phyloP scores from a whole-genome alignment of 1,140 invertebrate genomes.

The Acyrthosiphon pisum region DNA sequence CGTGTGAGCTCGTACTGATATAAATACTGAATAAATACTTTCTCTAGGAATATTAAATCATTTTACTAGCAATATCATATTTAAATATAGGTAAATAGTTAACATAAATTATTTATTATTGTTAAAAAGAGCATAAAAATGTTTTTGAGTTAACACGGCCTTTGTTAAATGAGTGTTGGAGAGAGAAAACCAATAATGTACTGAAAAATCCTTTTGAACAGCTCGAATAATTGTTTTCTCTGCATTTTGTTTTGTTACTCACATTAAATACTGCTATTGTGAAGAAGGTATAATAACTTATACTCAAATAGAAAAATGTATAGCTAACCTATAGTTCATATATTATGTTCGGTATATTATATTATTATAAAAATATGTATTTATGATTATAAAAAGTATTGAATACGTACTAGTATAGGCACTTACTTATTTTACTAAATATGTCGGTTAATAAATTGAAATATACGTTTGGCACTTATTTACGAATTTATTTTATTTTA shows the following conservation, averaged over 20 bases:
- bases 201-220: not conserved
- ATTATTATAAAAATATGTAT: too few species aligned
- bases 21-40: not conserved
- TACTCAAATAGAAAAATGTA: not conserved
- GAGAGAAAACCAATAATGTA: not conserved
- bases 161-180: too few species aligned
- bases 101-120: not conserved
- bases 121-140: not conserved
- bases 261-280: not conserved
- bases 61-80: not conserved
- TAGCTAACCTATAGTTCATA: not conserved
- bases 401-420: too few species aligned
- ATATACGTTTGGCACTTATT: too few species aligned
- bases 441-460: too few species aligned
- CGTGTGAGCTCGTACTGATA: too few species aligned
- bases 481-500: too few species aligned
- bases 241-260: not conserved
- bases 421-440: too few species aligned
- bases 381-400: too few species aligned
- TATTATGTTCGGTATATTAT: too few species aligned
- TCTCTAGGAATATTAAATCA: not conserved
- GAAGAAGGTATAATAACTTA: not conserved
- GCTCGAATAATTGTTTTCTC: too few species aligned
- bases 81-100: too few species aligned
- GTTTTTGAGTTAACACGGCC: not conserved